Evolutionary conservation across 2,113 vertebrate species (phyloP).

Genomic region (Cyanoderma ruficeps): DNA sequence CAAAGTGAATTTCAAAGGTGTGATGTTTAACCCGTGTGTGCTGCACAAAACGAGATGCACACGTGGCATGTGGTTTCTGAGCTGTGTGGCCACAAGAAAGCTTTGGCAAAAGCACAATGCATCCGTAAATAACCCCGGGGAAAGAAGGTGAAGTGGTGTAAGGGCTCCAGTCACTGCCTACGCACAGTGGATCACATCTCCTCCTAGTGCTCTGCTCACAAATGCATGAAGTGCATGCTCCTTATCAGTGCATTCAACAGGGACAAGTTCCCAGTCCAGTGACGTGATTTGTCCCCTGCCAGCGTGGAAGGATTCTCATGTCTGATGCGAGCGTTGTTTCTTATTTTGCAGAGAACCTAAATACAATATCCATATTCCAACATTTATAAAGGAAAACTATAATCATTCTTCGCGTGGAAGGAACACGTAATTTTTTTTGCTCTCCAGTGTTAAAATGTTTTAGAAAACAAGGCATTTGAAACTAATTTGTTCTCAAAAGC

Average conservation of each 20-base stretch:
- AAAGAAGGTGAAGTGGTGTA: neutral
- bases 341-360: neutral
- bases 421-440: neutral
- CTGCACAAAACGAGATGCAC: neutral
- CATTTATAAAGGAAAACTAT: neutral
- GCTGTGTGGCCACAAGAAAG: neutral
- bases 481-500: neutral
- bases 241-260: neutral
- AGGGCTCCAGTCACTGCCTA: neutral
- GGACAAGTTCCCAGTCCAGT: neutral
- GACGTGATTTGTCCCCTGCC: neutral
- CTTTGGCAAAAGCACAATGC: neutral
- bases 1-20: conserved; percentile 59
- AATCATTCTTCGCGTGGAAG: neutral
- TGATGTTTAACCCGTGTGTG: neutral
- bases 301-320: neutral
- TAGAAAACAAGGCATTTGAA: neutral
- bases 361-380: neutral
- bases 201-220: conserved; percentile 29
- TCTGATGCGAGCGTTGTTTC: neutral
- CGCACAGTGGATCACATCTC: neutral
- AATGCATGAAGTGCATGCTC: conserved; percentile 57
- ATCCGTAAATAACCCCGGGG: neutral
- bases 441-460: neutral
- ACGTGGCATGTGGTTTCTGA: neutral